phyloP scores from a whole-genome alignment of 2,113 vertebrate species.

The Bolborhynchus lineola region DNA sequence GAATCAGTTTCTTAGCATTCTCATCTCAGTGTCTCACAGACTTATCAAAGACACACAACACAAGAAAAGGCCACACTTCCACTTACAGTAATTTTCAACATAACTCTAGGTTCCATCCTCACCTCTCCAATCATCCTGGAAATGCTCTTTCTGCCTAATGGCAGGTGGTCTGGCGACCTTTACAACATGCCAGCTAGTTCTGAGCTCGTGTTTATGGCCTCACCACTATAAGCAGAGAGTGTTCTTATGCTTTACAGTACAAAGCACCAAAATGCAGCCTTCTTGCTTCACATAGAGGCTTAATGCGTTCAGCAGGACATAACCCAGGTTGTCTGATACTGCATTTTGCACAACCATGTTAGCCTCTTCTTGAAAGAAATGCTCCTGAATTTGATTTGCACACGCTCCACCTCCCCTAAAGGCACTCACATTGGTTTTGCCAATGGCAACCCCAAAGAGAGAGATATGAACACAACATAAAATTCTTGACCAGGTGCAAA shows the following conservation, averaged over 20 bases:
- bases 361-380: background rate
- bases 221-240: background rate
- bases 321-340: background rate
- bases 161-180: background rate
- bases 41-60: background rate
- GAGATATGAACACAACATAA: background rate
- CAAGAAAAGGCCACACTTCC: background rate
- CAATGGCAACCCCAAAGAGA: background rate
- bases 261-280: background rate
- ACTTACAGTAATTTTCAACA: background rate
- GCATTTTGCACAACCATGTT: background rate
- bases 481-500: background rate
- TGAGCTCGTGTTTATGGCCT: background rate
- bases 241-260: background rate
- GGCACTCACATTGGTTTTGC: background rate
- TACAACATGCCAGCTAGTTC: accelerated
- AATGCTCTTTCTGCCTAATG: background rate
- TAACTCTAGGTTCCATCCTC: background rate
- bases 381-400: background rate
- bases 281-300: background rate
- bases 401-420: background rate
- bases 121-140: background rate
- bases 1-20: background rate
- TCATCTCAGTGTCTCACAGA: background rate
- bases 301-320: background rate